Evolutionary conservation across 2,888 invertebrate genomes (phyloP).

Genomic region (Apodemia duryi): DNA sequence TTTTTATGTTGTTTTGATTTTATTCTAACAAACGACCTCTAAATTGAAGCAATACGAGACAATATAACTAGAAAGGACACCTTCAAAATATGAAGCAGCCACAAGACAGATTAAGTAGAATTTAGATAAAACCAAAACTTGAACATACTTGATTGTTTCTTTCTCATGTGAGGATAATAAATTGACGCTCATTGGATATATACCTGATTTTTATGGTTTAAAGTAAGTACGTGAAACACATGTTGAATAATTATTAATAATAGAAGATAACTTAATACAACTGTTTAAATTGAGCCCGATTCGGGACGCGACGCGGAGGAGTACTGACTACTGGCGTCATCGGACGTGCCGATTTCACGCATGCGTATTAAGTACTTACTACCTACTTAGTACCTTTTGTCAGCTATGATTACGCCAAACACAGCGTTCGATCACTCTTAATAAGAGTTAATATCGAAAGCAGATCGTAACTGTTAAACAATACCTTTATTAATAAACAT

Average conservation of each 20-base stretch:
- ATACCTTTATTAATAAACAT: too few relatives aligned
- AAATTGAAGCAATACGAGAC: background rate
- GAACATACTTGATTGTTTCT: too few relatives aligned
- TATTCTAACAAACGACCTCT: background rate
- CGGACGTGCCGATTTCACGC: conserved; percentile 56
- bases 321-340: conserved; percentile 61
- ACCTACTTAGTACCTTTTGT: background rate
- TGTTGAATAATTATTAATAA: background rate
- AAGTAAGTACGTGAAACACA: background rate
- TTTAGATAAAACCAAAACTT: too few relatives aligned
- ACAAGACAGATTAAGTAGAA: background rate
- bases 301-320: conserved; percentile 47
- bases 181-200: conserved; percentile 6
- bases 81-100: background rate
- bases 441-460: conserved; percentile 6
- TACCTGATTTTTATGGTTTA: background rate
- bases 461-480: background rate
- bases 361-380: conserved; percentile 45
- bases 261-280: background rate
- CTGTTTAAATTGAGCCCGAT: conserved; percentile 28
- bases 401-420: background rate
- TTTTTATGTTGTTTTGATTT: background rate
- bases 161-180: background rate
- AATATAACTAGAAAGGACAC: background rate
- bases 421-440: conserved; percentile 9